Base-by-base conservation (phyloP, 2,113 vertebrate species). In the Aix galericulata region DNA sequence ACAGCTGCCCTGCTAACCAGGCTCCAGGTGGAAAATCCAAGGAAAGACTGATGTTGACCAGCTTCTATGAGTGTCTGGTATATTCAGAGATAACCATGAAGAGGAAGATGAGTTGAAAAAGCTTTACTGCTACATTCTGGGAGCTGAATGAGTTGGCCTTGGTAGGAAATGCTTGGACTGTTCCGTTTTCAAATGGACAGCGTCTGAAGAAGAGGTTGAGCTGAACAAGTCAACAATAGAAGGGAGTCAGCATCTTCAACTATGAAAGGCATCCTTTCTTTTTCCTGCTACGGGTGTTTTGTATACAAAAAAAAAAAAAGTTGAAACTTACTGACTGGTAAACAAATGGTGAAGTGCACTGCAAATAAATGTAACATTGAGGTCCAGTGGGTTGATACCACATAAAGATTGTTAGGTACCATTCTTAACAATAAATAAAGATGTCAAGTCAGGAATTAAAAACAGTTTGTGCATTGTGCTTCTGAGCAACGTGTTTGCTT, bases 21-120 rank as follows among this genome's bases (percentile, higher is more conserved):
- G 67, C 36, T 72, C 84, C 58, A 59, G 69, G 82, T 48, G 25
- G 44, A n/a, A 36, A 27, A 6, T 48, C 20, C 62, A 22, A 38
- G 53, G 69, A 26, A 26, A 48, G 21, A 3, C n/a, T 27, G 62
- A 20, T 1, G 0, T 16, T n/a, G 11, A 44, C 42, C 29, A 55
- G 29, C 44, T 62, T 36, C 58, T 53, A 0, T 0, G 0, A 13
- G 21, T 13, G 55, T 3, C 21, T 27, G 56, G 20, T 2, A 0
- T 29, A 4, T 42, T 44, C 76, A 2, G 4, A 13, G 4, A 1
- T 22, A 20, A 8, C 52, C 55, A 5, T 22, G 5, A 36, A 60
- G 36, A 59, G 3, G 13, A 38, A 2, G 36, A 58, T 25, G 55
- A 62, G 2, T 0, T 34, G 40, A 80, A 31, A 53, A 76, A 73